A percentile compares a stretch with the other conserved stretches of the same genome.
phyloP scores from a whole-genome alignment of 2,888 invertebrate species.

The Podotricha telesiphe region DNA sequence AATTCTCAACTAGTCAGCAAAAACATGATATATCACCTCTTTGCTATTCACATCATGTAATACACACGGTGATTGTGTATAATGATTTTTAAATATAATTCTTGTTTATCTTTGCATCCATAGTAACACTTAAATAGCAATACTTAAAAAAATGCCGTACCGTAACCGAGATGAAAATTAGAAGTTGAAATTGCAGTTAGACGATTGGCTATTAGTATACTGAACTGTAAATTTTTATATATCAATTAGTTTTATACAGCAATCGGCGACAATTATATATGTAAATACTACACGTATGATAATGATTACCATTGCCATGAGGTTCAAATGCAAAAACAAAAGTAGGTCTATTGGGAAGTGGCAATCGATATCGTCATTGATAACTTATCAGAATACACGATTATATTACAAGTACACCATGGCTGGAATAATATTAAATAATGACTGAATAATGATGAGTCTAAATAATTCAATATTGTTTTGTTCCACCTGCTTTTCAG shows the following conservation, averaged over 20 bases:
- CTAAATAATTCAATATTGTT: neutral
- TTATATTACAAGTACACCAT: conserved; percentile 21
- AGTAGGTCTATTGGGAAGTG: conserved; percentile 38
- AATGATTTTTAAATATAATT: conserved; percentile 25
- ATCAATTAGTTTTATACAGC: neutral
- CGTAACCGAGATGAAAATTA: conserved; percentile 1
- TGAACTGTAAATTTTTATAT: neutral
- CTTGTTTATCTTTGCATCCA: neutral
- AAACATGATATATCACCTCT: conserved; percentile 41
- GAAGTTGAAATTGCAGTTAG: conserved; percentile 2
- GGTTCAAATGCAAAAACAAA: conserved; percentile 10
- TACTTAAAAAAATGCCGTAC: neutral
- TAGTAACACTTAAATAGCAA: neutral
- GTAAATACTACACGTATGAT: neutral
- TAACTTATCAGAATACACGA: conserved; percentile 37
- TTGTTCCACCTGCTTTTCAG: too few relatives aligned
- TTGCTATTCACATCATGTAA: conserved; percentile 37
- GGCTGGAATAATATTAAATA: neutral
- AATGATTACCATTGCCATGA: neutral
- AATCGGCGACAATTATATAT: too few relatives aligned
- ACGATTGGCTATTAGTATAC: neutral
- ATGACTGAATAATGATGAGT: conserved; percentile 3
- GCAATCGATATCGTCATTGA: conserved; percentile 53
- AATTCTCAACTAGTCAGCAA: conserved; percentile 35
- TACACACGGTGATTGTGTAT: conserved; percentile 24